Evolutionary conservation across 2,797 vertebrate species (phyloP).

Genomic region (Miichthys miiuy): DNA sequence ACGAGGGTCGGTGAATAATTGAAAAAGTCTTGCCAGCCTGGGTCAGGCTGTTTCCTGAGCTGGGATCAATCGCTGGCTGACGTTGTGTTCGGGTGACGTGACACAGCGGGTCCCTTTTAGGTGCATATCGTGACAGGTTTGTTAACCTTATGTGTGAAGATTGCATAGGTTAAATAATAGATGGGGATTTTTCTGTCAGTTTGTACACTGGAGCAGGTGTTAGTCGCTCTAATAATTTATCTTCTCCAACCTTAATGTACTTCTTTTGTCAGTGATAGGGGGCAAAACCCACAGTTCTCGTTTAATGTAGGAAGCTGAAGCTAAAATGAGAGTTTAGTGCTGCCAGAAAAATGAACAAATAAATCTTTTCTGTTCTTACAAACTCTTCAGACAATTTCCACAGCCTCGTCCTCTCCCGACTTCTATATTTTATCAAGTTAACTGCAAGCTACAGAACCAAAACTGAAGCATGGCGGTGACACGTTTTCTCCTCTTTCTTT

Average conservation of each 20-base stretch:
- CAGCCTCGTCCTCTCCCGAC: neutral
- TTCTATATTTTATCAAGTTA: neutral
- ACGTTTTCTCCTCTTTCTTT: neutral
- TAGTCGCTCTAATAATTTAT: neutral
- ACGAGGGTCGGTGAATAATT: slow-evolving; percentile 70
- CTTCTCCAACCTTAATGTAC: neutral
- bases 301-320: neutral
- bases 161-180: neutral
- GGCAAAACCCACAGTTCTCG: neutral
- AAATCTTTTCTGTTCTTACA: neutral
- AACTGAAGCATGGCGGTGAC: slow-evolving; percentile 6
- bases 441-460: neutral
- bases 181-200: neutral
- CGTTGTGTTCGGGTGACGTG: slow-evolving; percentile 44
- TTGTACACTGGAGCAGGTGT: neutral
- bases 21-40: slow-evolving; percentile 49
- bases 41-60: slow-evolving; percentile 39
- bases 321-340: no score
- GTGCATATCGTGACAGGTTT: slow-evolving; percentile 30
- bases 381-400: neutral
- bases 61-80: slow-evolving; percentile 57
- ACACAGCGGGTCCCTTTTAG: slow-evolving; percentile 18
- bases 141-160: slow-evolving; percentile 11
- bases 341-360: neutral
- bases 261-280: neutral